Evolutionary conservation across 2,113 vertebrate genomes (phyloP), one percentile per base, ranked within the genome.

Genomic region (Phalacrocorax carbo): DNA sequence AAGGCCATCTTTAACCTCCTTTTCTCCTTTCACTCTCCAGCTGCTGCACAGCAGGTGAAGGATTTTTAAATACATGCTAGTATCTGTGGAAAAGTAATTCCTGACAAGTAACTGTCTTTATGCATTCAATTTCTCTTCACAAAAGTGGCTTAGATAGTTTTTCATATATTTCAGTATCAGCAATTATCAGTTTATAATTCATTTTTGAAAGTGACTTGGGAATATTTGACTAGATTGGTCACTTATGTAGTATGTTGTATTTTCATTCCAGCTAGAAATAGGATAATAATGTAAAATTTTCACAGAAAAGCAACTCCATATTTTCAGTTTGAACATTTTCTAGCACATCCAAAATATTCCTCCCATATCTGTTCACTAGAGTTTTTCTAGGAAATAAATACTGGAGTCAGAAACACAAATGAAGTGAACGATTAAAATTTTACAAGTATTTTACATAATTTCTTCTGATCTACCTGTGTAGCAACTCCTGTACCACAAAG

Each of bases 1-100:
- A 91, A 95, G 88, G 82, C 92, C 76, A 69, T 94, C 88, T 92
- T 96, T 94, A 93, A 94, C 94, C 71, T 88, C 64, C 86, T 82
- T 94, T 82, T 94, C 60, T 96, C 90, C 81, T 94, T 91, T 87
- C 57, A 58, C 61, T 95, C 78, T 90, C 49, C 49, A 78, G 61
- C 61, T 96, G 78, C 76, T 92, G 69, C 75, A 81, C 75, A 78
- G 82, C 64, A 88, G 68, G 64, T 42, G 38, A 86, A 21, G 25
- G 38, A 52, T 44, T 95, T 81, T 91, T 88, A 93, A 96, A 78
- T 86, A 46, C 55, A 16, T 54, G 46, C 22, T 46, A 73, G 13
- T n/a, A 42, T 29, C 46, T 70, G 62, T 54, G 55, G 44, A 79
- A 72, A 91, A 93, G 66, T 87, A 85, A 65, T 88, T 92, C 34